A percentile compares a stretch with the other conserved stretches of the same genome.
phyloP scores from a whole-genome alignment of 2,888 invertebrate species.

The Eupithecia dodoneata region DNA sequence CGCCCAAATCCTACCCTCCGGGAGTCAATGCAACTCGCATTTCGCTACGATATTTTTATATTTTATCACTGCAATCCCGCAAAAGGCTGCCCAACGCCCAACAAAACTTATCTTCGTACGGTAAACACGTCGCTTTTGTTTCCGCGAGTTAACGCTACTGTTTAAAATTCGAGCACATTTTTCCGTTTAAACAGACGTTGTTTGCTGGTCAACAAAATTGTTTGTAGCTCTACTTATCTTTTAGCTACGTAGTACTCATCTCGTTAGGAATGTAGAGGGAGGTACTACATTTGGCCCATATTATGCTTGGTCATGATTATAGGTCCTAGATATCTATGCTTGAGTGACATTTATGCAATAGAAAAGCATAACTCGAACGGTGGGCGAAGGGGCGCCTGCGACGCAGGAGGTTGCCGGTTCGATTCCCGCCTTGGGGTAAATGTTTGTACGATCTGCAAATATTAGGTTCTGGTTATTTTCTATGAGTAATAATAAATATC shows the following conservation, averaged over 20 bases:
- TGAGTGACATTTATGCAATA: not conserved
- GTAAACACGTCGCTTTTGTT: conserved; percentile 52
- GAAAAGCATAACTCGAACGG: too few relatives aligned
- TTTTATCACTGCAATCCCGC: conserved; percentile 63
- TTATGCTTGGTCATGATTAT: not conserved
- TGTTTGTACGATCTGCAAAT: too few relatives aligned
- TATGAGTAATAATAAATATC: too few relatives aligned
- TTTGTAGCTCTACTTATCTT: not conserved
- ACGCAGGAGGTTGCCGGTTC: too few relatives aligned
- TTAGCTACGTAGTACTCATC: not conserved
- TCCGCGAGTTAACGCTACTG: conserved; percentile 47
- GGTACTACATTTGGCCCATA: not conserved
- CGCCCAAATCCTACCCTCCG: conserved; percentile 59
- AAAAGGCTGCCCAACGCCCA: conserved; percentile 59
- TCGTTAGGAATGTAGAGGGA: not conserved
- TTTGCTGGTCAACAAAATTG: conserved; percentile 7
- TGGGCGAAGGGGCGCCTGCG: too few relatives aligned
- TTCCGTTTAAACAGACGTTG: conserved; percentile 12
- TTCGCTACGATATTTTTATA: conserved; percentile 72
- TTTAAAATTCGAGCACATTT: conserved; percentile 34
- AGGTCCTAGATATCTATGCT: not conserved
- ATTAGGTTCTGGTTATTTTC: too few relatives aligned
- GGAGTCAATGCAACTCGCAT: conserved; percentile 65
- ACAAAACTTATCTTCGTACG: conserved; percentile 60
- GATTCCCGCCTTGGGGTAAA: too few relatives aligned